Base-by-base conservation (phyloP, 2,888 invertebrate genomes). In the Yponomeuta plumbellus region DNA sequence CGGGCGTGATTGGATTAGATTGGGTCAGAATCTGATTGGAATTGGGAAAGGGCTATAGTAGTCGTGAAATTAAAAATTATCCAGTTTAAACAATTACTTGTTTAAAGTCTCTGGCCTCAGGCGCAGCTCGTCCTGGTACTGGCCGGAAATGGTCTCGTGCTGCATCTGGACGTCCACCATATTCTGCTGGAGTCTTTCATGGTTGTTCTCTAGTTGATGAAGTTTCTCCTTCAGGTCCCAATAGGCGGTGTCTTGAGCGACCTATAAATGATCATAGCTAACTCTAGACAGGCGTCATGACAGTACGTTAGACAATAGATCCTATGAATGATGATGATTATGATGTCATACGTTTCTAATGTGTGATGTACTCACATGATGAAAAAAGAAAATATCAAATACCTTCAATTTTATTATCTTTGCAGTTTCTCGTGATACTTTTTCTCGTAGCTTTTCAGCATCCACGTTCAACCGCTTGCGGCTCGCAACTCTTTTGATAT, bases 91-190 rank as follows among this genome's bases (percentile, higher is more conserved):
- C 62, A 64, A 68, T 69, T 68, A 87, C 88, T 83, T 85, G 71
- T 88, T 86, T 5, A 86, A 73, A 0, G 80, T 84, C 71, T 88
- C 88, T 1, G 87, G 85, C 0, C 88, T 78, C n/a, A 76, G 76
- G 0, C 86, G 77, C 65, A 87, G 75, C 69, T 89, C 89, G 3
- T 83, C 81, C 73, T 86, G 83, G 72, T 84, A 84, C 69, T 80
- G 80, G 2, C 82, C 81, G 39, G 88, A 88, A 66, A 84, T 75
- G 22, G 81, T 76, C 71, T 88, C 89, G 71, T 85, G 76, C 74
- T 88, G 83, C 89, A 88, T 88, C 74, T 89, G 88, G 40, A 86
- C 78, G 21, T 87, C 83, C 61, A 88, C 75, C 86, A 89, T 86
- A 73, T 89, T 89, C 72, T 82, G 85, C 71, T 87, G 88, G 64